These are phyloP conservation scores for Dendrocincla tyrannina DNA, from an alignment of 2,797 vertebrate species.

Conservation along the genomic window DNA sequence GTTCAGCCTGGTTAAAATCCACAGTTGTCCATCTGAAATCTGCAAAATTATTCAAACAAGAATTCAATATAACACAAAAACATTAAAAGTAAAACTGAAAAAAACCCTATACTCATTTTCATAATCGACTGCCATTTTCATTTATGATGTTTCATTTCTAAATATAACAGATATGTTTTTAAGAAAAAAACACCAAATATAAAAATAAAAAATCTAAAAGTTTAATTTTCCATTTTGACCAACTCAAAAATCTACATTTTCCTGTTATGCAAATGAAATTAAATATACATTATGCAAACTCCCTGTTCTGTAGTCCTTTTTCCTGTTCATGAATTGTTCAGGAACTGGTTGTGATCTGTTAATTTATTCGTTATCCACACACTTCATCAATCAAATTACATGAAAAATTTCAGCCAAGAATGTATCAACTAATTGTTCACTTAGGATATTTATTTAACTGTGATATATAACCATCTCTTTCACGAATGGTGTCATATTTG, in stretches of 20 bases:
- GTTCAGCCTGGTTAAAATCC: not conserved
- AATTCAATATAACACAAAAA: not conserved
- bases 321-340: not conserved
- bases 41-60: not conserved
- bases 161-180: not conserved
- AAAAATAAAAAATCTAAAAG: not conserved
- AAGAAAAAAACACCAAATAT: not conserved
- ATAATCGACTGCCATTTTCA: not conserved
- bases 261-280: not conserved
- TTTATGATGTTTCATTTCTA: not conserved
- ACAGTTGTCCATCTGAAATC: not conserved
- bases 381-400: not conserved
- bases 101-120: not conserved
- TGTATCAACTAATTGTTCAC: not conserved
- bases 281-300: not conserved
- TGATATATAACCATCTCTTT: not conserved
- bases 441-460: not conserved
- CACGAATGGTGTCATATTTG: not conserved
- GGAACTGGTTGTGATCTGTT: slow-evolving; percentile 11
- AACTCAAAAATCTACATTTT: not conserved
- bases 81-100: not conserved
- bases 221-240: not conserved
- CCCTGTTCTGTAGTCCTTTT: not conserved
- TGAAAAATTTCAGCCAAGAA: slow-evolving; percentile 20
- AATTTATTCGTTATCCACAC: slow-evolving; percentile 23